Base-by-base conservation (phyloP, 2,797 vertebrate genomes). In the Chiloscyllium punctatum region DNA sequence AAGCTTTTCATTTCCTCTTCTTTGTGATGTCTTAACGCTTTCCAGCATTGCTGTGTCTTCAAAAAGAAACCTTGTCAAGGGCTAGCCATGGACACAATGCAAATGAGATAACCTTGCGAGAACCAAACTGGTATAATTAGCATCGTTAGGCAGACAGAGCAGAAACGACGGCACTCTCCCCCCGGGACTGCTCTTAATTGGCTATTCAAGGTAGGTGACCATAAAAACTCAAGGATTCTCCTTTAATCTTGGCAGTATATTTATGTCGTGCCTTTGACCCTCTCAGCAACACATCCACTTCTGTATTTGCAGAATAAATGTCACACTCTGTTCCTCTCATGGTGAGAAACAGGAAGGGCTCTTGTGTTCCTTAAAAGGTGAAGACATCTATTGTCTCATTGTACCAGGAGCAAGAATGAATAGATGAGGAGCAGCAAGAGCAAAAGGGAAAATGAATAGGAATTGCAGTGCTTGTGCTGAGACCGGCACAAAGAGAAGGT, bases 71-170 rank as follows among this genome's bases (percentile, higher is more conserved):
- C 33, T 42, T 48, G 82, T 84, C 82, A 84, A 84, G 37, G 23
- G 21, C 42, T 25, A 57, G 87, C 51, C 51, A 62, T 13, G 25
- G 53, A 30, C 30, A 2, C 87, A 90, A 90, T 62, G 87, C 53
- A 90, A 90, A 90, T 90, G 53, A 27, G 15, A 30, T 62, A 90
- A 90, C 87, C 87, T 90, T 90, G 87, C 87, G 62, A 62, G 53
- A 11, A 90, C 27, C 25, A 62, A 90, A 90, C 53, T 33, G 9
- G 11, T 90, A 51, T 90, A 90, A 90, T 90, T 90, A 90, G 87
- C 87, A 62, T 90, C 87, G 62, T 90, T 90, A 90, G 25, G 11
- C 87, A 90, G 87, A 90, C 51, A 53, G 16, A 62, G 87, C 42
- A 84, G 82, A 48, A 84, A 84, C 42, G 53, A 11, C 51, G 33